Evolutionary conservation across 2,888 invertebrate species (phyloP), one percentile per base, ranked within the genome.

Genomic region (Odontocerum albicorne): DNA sequence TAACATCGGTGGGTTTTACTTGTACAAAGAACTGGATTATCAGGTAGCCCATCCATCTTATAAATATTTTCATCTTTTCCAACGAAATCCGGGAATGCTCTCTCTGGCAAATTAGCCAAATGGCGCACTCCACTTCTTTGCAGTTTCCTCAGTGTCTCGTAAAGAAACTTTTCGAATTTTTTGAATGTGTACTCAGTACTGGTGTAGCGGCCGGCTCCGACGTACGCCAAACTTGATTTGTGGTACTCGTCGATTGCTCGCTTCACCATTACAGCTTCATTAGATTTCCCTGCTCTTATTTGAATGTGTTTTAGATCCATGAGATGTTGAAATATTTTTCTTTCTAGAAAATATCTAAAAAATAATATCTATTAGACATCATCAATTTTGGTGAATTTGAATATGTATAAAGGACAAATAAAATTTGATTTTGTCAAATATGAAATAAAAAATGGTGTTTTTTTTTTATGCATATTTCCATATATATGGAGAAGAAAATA

Each of bases 301-400:
- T 96, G 96, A 62, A 93, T 80, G 46, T 94, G 82, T 72, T 96
- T 96, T 47, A 96, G 73, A 68, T 96, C 96, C 66, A 96, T 79
- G 53, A 96, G 79, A 70, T 96, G 94, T 68, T 96, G 93, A 71
- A 96, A 95, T 65, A 96, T 90, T 68, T 92, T 90, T 55, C 94
- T 79, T 71, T 96, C 95, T 66, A 93, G 82, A 65, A 94, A 92
- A 70, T 94, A 95, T 68, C 94, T 87, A 70, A 57, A 77, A 67
- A 53, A 27, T 22, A n/a, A 27, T 10, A 7, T n/a, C n/a, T n/a
- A n/a, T n/a, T n/a, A n/a, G n/a, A n/a, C n/a, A n/a, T n/a, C n/a
- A n/a, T n/a, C n/a, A n/a, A n/a, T n/a, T n/a, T n/a, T n/a, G n/a
- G n/a, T n/a, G n/a, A n/a, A n/a, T n/a, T n/a, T n/a, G n/a, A n/a